A percentile compares a stretch with the other conserved stretches of the same genome.
These are phyloP conservation scores for Lissocephala sabroskyi DNA, from an alignment of 2,888 invertebrate species.

Conservation along the genomic window DNA sequence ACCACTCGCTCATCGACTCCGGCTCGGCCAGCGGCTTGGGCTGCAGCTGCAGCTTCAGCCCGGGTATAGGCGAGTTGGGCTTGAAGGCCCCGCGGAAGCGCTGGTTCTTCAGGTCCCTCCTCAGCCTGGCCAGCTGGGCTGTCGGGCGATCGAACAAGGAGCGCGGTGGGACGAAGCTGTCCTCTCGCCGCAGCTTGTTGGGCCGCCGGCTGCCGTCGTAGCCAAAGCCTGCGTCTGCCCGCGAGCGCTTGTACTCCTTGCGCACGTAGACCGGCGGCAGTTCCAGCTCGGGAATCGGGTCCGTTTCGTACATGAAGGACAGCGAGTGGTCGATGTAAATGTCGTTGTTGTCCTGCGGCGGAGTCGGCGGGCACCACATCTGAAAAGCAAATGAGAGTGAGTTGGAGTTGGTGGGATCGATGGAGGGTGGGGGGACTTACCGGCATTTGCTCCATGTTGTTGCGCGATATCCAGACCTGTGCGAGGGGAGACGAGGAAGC, in stretches of 20 bases:
- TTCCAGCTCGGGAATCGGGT: conserved; percentile 83
- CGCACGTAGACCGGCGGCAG: conserved; percentile 86
- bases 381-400: conserved; percentile 64
- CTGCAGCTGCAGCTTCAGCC: conserved; percentile 74
- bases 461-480: conserved; percentile 85
- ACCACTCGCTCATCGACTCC: conserved; percentile 88
- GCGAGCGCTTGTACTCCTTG: conserved; percentile 82
- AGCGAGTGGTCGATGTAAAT: conserved; percentile 90
- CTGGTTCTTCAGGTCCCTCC: conserved; percentile 84
- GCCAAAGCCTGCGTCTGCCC: conserved; percentile 77
- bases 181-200: conserved; percentile 80
- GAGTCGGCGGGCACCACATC: conserved; percentile 98
- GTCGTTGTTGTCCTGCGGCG: conserved; percentile 94
- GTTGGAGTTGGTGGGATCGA: background rate
- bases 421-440: too few relatives aligned
- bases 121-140: conserved; percentile 81
- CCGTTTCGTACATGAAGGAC: conserved; percentile 87
- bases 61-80: conserved; percentile 74
- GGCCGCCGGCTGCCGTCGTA: conserved; percentile 77
- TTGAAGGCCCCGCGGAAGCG: conserved; percentile 78
- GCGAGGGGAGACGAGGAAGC: conserved; percentile 4
- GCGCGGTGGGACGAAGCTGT: conserved; percentile 83
- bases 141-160: conserved; percentile 87
- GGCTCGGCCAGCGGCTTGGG: conserved; percentile 76
- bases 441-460: conserved; percentile 84